Percentiles rank a stretch among this genome's conserved stretches.
Conservation (phyloP, 2,113 vertebrate species). For the Fulica atra region DNA sequence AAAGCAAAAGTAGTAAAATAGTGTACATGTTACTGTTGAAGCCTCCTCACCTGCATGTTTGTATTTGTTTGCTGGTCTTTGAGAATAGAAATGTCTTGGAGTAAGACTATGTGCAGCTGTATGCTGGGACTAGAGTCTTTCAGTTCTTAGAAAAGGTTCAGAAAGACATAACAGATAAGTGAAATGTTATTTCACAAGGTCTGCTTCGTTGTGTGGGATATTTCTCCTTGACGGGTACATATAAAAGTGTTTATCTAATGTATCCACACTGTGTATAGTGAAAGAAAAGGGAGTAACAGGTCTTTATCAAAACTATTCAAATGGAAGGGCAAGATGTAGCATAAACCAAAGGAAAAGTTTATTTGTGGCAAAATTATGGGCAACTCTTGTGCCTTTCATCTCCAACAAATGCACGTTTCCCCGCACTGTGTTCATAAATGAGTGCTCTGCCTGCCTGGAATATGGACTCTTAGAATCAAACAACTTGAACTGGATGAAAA, state of each 20-base stretch:
- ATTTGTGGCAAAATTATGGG: conserved; percentile 60
- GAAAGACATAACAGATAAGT: conserved; percentile 51
- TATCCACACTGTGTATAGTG: conserved; percentile 54
- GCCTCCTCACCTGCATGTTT: not conserved
- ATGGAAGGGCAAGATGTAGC: conserved; percentile 3
- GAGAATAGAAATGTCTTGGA: not conserved
- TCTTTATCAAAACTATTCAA: conserved; percentile 65
- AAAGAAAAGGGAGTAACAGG: conserved; percentile 60
- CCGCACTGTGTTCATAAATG: not conserved
- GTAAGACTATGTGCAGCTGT: not conserved
- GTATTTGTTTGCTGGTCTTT: not conserved
- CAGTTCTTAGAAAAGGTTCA: conserved; percentile 4
- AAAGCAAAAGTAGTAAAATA: not conserved
- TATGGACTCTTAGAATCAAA: conserved; percentile 50
- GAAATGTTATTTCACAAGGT: conserved; percentile 63
- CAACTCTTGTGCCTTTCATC: conserved; percentile 36
- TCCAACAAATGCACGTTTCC: not conserved
- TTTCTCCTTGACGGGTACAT: conserved; percentile 58
- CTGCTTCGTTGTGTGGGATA: conserved; percentile 41
- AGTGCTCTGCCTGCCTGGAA: not conserved
- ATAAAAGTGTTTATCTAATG: conserved; percentile 66
- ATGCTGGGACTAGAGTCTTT: not conserved
- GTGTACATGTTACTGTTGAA: not conserved
- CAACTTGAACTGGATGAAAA: conserved; percentile 37
- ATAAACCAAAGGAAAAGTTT: conserved; percentile 47